Evolutionary conservation across 2,888 invertebrate genomes (phyloP).

Genomic region (Axea sp.): DNA sequence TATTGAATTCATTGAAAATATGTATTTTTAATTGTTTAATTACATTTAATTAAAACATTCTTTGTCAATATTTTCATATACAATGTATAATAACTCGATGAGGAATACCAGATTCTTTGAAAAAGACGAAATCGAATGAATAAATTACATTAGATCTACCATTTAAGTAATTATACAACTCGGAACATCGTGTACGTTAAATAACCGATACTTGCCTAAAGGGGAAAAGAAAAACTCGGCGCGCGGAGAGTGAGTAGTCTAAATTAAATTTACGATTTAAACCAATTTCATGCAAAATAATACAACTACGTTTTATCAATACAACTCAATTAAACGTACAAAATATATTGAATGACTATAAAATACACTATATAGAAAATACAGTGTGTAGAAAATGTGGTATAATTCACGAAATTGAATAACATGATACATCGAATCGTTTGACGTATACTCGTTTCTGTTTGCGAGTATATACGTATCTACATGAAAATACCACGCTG

Average conservation of each 20-base stretch:
- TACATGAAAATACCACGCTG: conserved; percentile 10
- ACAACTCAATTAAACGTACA: conserved; percentile 20
- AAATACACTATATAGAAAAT: no score
- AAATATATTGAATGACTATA: no score
- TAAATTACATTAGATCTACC: conserved; percentile 66
- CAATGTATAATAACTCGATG: no score
- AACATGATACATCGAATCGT: conserved; percentile 20
- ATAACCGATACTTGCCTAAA: no score
- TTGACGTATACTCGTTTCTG: conserved; percentile 31
- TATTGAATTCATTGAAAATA: no score
- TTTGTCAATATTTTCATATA: no score
- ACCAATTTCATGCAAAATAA: conserved; percentile 22
- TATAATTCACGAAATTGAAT: conserved; percentile 33
- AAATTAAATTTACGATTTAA: conserved; percentile 18
- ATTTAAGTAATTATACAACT: conserved; percentile 20
- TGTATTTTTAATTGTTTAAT: no score
- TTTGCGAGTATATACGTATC: conserved; percentile 13
- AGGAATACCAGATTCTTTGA: no score
- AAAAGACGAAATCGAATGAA: conserved; percentile 71
- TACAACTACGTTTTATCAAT: conserved; percentile 5
- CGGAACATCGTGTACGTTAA: conserved; percentile 3
- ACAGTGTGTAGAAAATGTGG: no score
- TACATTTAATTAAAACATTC: no score
- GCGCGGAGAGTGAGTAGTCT: background rate
- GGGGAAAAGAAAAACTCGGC: background rate